Base-by-base conservation (phyloP, 64 coral and sea anemone genomes). In the Pachyseris speciosa region DNA sequence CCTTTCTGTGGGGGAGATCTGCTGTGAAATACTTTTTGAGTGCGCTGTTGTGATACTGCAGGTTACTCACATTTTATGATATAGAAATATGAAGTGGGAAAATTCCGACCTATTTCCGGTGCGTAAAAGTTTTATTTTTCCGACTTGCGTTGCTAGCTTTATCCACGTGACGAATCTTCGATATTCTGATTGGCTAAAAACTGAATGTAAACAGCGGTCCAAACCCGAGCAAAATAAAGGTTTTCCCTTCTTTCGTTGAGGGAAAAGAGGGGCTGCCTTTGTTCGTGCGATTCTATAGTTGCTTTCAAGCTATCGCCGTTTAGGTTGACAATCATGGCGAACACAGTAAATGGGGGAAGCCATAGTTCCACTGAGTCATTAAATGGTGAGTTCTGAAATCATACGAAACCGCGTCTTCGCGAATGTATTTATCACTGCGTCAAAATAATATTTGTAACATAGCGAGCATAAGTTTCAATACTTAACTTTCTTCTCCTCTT, bases 281-380 rank as follows among this genome's bases (percentile, higher is more conserved):
- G 38, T 26, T 20, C 16, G 10, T 42, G 27, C 22, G 26, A n/a
- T 84, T 25, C 65, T 20, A 1, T 0, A 24, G 57, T 50, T 28
- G 9, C 6, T 28, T n/a, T 0, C 6, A 20, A 44, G 43, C 8
- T 42, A 52, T 50, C 31, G 34, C 34, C 27, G 27, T 85, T 13
- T 51, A 43, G 1, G 17, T 49, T 11, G 49, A 49, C 40, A 77
- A n/a, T 68, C 28, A 84, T 96, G 80, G 79, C 86, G 16, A 72
- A 93, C 45, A 85, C 75, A 34, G 84, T 66, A 1, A 92, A 92
- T 51, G 91, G 91, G 7, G 89, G 93, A 63, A 96, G 95, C 24
- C 91, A 96, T 39, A 93, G 90, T 17, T 96, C 95, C 25, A 93
- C 76, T 24, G 95, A 96, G 64, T 96, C 95, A 24, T 64, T 96